Conservation (phyloP, 2,113 vertebrate species). For the Dicentrarchus labrax region DNA sequence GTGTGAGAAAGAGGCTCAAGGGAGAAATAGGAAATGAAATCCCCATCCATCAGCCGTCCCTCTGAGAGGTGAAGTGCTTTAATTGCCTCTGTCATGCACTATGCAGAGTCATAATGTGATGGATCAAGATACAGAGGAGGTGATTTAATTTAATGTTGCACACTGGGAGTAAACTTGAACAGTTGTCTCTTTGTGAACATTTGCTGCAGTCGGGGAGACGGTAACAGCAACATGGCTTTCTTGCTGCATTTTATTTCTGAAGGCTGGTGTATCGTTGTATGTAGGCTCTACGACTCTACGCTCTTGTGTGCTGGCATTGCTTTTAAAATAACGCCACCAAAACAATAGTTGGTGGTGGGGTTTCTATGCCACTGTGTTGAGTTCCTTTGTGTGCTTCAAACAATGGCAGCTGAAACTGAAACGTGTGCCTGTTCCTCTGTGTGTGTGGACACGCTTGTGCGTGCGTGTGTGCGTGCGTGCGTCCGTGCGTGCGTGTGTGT, state of each 20-base stretch:
- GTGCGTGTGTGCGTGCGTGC: no score
- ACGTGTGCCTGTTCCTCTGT: no score
- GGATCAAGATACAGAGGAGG: background rate
- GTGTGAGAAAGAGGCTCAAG: background rate
- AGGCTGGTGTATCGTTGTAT: background rate
- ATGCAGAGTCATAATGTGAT: background rate
- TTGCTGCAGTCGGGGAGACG: background rate
- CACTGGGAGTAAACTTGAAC: background rate
- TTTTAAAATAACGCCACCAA: no score
- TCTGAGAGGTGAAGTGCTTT: constrained; percentile 8
- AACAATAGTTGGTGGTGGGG: no score
- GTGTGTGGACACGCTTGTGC: no score
- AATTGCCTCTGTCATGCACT: constrained; percentile 7
- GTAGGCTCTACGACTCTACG: no score
- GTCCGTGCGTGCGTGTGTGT: no score
- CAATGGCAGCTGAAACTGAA: no score
- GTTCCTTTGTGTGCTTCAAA: no score
- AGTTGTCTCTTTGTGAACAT: background rate
- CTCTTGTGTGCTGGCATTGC: no score
- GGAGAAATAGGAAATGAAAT: constrained; percentile 7
- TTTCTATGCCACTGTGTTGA: no score
- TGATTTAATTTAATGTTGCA: background rate
- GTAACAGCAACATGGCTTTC: background rate
- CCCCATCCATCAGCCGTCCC: constrained; percentile 11
- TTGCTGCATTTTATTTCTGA: background rate